phyloP scores from a whole-genome alignment of 2,113 vertebrate species.

The Apteryx mantelli region DNA sequence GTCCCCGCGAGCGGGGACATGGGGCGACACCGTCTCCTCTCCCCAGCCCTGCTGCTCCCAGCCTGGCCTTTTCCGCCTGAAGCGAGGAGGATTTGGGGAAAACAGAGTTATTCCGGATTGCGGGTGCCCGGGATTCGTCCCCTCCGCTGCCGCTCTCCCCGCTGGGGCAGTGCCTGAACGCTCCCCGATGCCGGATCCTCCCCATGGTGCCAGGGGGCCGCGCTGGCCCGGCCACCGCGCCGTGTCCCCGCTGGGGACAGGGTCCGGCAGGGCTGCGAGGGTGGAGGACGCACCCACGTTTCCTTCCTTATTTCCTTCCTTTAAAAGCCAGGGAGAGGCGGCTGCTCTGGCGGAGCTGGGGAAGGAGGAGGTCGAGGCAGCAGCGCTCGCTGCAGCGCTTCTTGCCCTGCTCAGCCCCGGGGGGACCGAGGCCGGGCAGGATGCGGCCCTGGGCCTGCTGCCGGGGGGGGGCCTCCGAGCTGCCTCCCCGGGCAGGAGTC shows the following conservation, averaged over 20 bases:
- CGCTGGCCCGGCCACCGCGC: too few species aligned
- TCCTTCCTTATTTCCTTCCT: not conserved
- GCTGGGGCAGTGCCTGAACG: rapidly evolving
- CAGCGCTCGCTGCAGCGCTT: not conserved
- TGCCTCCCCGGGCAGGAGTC: too few species aligned
- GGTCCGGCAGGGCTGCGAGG: not conserved
- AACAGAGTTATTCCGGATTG: rapidly evolving
- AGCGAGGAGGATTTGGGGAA: not conserved
- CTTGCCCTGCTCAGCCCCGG: not conserved
- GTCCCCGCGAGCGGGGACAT: too few species aligned
- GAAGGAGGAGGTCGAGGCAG: too few species aligned
- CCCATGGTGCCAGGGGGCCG: too few species aligned
- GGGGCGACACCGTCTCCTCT: not conserved
- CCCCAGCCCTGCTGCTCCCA: not conserved
- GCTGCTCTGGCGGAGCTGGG: rapidly evolving
- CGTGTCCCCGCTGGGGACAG: not conserved
- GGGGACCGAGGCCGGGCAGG: not conserved
- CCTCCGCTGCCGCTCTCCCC: not conserved
- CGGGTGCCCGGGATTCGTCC: not conserved
- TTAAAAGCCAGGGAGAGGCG: not conserved
- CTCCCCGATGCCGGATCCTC: too few species aligned
- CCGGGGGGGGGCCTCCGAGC: not conserved
- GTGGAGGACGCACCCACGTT: not conserved
- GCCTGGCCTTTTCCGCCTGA: not conserved
- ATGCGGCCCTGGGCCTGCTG: not conserved